A percentile compares a stretch with the other conserved stretches of the same genome.
Evolutionary conservation across 2,797 vertebrate species (phyloP).

Genomic region (Sus cebifrons): DNA sequence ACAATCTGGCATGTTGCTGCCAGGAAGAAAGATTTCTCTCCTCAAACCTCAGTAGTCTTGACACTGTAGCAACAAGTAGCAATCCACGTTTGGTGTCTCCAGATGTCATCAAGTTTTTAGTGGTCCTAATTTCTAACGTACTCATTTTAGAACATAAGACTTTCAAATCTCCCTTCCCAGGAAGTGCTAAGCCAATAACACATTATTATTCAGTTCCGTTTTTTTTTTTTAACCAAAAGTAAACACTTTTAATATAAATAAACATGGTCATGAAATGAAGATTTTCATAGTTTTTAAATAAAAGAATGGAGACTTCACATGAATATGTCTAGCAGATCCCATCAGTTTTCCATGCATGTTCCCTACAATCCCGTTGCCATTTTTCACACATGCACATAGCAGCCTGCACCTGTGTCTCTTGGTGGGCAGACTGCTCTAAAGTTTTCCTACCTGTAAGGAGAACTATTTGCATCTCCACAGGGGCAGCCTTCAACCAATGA

Average conservation of each 20-base stretch:
- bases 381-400: background rate
- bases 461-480: background rate
- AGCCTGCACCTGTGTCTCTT: background rate
- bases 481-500: background rate
- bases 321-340: background rate
- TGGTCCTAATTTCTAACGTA: background rate
- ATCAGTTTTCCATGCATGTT: background rate
- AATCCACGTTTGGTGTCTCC: slow-evolving; percentile 31
- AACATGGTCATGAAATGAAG: background rate
- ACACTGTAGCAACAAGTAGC: background rate
- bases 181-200: background rate
- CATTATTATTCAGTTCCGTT: background rate
- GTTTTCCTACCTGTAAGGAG: background rate
- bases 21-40: slow-evolving; percentile 9
- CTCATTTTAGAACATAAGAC: slow-evolving; percentile 27
- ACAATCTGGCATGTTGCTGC: slow-evolving; percentile 22
- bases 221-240: background rate
- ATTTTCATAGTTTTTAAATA: background rate
- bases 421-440: background rate
- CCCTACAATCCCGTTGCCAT: background rate
- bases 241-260: slow-evolving; percentile 36
- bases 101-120: background rate
- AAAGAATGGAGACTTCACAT: background rate
- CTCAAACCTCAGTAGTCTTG: background rate
- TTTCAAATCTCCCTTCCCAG: slow-evolving; percentile 18